Evolutionary conservation across 2,888 invertebrate genomes (phyloP).

Genomic region (Asteroscopus sphinx): DNA sequence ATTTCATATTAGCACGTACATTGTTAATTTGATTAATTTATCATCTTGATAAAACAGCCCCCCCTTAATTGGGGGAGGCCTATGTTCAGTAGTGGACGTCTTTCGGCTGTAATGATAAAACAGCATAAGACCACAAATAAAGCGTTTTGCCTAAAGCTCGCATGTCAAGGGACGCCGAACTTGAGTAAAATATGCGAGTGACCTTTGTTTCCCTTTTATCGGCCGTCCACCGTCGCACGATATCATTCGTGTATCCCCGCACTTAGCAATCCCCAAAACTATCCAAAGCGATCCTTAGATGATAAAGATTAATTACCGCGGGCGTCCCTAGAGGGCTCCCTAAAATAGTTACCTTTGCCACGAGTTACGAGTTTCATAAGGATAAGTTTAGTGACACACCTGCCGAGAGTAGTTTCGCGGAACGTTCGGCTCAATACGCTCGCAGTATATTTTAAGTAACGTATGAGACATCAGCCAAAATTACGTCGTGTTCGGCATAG

Average conservation of each 20-base stretch:
- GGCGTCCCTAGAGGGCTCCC: constrained; percentile 47
- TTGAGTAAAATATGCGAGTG: constrained; percentile 22
- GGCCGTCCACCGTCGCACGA: constrained; percentile 2
- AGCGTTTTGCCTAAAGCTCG: background rate
- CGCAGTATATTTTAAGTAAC: no score
- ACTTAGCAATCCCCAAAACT: constrained; percentile 53
- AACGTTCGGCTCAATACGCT: no score
- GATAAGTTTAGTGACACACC: no score
- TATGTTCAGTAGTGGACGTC: no score
- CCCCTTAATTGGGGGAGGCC: no score
- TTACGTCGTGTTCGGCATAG: no score
- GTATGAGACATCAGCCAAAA: no score
- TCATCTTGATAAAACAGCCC: background rate
- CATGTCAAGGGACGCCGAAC: constrained; percentile 5
- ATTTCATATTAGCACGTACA: constrained; percentile 9
- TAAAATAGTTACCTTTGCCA: constrained; percentile 59
- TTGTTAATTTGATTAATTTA: constrained; percentile 19
- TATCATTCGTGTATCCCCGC: constrained; percentile 20
- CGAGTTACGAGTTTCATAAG: constrained; percentile 28
- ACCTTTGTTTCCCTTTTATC: constrained; percentile 15
- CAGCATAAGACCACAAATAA: background rate
- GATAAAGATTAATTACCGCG: constrained; percentile 69
- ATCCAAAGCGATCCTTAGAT: constrained; percentile 50
- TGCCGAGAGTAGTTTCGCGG: no score
- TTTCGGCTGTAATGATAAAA: no score